Evolutionary conservation across 2,888 invertebrate genomes (phyloP).

Genomic region (Orthosia gracilis): DNA sequence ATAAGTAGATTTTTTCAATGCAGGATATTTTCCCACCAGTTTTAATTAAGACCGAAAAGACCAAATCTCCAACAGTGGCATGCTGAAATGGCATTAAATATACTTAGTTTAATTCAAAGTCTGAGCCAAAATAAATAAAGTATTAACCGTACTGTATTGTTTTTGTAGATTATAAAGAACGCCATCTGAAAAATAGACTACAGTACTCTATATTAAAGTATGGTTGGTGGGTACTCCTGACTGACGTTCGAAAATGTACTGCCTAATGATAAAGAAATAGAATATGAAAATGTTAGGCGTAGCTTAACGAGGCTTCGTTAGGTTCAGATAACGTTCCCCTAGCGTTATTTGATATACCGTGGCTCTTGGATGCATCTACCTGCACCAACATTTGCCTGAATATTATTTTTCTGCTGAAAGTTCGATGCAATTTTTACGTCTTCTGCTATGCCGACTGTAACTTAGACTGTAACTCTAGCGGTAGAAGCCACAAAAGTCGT

Average conservation of each 20-base stretch:
- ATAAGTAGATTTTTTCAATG: too few relatives aligned
- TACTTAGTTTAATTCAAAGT: too few relatives aligned
- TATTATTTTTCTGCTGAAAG: neutral
- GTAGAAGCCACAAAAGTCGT: neutral
- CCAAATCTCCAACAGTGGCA: too few relatives aligned
- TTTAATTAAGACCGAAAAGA: too few relatives aligned
- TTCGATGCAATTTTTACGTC: neutral
- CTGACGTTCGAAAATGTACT: neutral
- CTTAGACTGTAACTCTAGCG: neutral
- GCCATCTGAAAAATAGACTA: too few relatives aligned
- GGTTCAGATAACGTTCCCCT: neutral
- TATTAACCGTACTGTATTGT: too few relatives aligned
- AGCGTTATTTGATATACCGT: slow-evolving; percentile 9
- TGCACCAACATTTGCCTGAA: neutral
- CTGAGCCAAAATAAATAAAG: too few relatives aligned
- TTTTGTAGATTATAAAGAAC: too few relatives aligned
- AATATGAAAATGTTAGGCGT: slow-evolving; percentile 12
- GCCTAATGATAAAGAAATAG: neutral
- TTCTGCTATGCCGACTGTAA: neutral
- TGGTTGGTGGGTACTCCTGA: too few relatives aligned
- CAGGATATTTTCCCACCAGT: too few relatives aligned
- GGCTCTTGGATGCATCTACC: neutral
- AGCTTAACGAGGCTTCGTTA: neutral
- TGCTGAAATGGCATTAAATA: too few relatives aligned
- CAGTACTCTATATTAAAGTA: too few relatives aligned